Evolutionary conservation across 1,140 invertebrate genomes (phyloP), one percentile per base, ranked within the genome.

Genomic region (Trichonephila clavipes): DNA sequence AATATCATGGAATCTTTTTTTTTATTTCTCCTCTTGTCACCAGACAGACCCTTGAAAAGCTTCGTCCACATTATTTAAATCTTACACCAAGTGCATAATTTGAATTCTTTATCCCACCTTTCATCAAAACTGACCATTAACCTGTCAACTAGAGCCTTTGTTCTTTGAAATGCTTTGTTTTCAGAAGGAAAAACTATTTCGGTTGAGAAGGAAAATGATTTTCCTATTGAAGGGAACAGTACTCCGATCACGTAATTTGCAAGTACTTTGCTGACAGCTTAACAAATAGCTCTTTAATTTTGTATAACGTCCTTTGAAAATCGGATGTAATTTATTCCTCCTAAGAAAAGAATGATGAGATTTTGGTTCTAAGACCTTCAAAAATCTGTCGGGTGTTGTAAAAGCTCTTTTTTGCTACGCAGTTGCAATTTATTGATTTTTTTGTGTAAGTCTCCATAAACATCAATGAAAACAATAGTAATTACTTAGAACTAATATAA

Each of bases 121-220:
- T 34, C 72, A 77, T 77, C 72, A 77, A 40, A 77, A 16, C 16
- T 77, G 72, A 24, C 72, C 72, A 77, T 77, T 77, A 77, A 34
- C 72, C 28, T 77, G 72, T 77, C 72, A 77, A 34, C 34, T 28
- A 40, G 16, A 77, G 18, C 72, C 34, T 34, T 77, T 77, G 72
- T 77, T 77, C 72, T 77, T 77, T 40, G 72, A 77, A 40, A 77
- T 77, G 72, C 72, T 77, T 77, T 77, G 72, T 77, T 34, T 77
- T 34, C 18, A 34, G 4, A 34, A 77, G 72, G 72, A 28, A 77
- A 77, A 77, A 77, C 34, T 77, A 34, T 18, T 77, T 77, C 72
- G 16, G 72, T 28, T 34, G 72, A 18, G 28, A 40, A 28, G 28
- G 34, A 77, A 77, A 77, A 77, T 40, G 28, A 77, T 77, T 77